phyloP scores from a whole-genome alignment of 2,797 vertebrate genomes.

The Falco columbarius region DNA sequence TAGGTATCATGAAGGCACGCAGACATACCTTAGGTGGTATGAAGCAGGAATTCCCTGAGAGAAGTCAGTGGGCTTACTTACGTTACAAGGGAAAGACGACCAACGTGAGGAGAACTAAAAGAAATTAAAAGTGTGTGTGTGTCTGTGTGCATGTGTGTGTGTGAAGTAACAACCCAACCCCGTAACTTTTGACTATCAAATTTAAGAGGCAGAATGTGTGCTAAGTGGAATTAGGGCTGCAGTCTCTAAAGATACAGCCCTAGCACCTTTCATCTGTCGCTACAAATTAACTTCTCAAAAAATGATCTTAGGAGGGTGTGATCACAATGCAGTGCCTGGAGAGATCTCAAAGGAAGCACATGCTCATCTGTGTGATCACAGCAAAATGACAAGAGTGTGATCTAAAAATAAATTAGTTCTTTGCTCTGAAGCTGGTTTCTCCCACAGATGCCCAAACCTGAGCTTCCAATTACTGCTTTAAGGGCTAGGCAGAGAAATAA shows the following conservation, averaged over 20 bases:
- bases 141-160: no score
- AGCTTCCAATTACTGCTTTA: conserved; percentile 11
- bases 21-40: neutral
- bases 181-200: neutral
- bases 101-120: neutral
- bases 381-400: conserved; percentile 19
- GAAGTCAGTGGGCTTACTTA: neutral
- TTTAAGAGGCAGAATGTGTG: neutral
- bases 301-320: conserved; percentile 11
- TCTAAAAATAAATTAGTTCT: conserved; percentile 56
- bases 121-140: neutral
- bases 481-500: conserved; percentile 13
- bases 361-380: conserved; percentile 25
- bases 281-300: conserved; percentile 52
- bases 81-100: neutral
- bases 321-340: conserved; percentile 44
- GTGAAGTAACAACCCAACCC: neutral
- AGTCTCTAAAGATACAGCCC: neutral
- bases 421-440: conserved; percentile 29
- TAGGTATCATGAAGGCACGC: no score
- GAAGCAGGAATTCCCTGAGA: neutral
- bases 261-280: conserved; percentile 49
- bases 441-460: neutral
- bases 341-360: conserved; percentile 59
- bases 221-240: neutral